Percentiles rank a stretch among this genome's conserved stretches.
These are phyloP conservation scores for Chloroceryle amazona DNA, from an alignment of 2,797 vertebrate species.

Conservation along the genomic window DNA sequence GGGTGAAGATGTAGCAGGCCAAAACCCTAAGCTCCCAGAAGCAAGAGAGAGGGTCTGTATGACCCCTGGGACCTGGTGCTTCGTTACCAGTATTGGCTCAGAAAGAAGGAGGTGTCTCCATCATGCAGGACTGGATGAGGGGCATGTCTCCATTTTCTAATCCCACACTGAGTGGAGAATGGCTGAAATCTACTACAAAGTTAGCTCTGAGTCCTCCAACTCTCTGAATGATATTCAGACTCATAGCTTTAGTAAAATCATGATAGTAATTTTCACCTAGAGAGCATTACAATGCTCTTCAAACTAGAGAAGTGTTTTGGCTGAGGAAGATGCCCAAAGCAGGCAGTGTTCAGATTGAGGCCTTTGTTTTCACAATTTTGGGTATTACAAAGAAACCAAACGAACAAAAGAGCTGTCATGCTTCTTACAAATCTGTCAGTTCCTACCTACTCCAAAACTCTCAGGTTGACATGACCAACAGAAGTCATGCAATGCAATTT, in stretches of 20 bases:
- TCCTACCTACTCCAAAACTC: neutral
- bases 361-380: neutral
- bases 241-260: neutral
- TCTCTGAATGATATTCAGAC: neutral
- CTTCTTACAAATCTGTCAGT: neutral
- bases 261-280: neutral
- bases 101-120: neutral
- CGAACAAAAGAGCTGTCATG: neutral
- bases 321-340: neutral
- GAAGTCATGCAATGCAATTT: neutral
- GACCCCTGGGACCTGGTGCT: neutral
- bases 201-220: neutral
- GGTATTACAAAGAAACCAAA: neutral
- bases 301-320: neutral
- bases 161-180: neutral
- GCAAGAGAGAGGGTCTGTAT: neutral
- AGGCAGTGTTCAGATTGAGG: accelerated
- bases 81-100: neutral
- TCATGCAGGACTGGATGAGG: neutral
- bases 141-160: neutral
- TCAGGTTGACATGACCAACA: neutral
- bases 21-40: neutral
- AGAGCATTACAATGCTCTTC: neutral
- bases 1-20: neutral
- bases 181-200: neutral